Evolutionary conservation across 2,888 invertebrate genomes (phyloP), one percentile per base, ranked within the genome.

Genomic region (Ditula angustiorana): DNA sequence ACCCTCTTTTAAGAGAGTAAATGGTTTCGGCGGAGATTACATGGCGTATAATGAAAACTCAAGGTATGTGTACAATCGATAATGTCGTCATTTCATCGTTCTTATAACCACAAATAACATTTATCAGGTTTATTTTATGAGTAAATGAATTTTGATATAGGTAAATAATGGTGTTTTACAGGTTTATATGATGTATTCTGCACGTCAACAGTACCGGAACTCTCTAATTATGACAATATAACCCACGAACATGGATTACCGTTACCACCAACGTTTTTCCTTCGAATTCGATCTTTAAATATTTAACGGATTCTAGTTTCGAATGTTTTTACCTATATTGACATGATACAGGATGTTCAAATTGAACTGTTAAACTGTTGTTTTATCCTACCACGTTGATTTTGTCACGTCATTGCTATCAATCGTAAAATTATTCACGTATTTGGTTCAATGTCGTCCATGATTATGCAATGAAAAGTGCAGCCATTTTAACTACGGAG

Each of bases 261-360:
- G 83, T 86, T 85, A 75, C 71, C 69, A 73, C 78, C 86, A 90
- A 89, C 91, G 91, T 88, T 85, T 90, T 87, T 85, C 75, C 88
- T 92, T 92, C 90, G 87, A 90, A 90, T 89, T 90, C 76, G 83
- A 87, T 88, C 90, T 90, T 92, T 83, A 87, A 90, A 90, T 87
- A 83, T 85, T 81, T 91, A 92, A 92, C 92, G 91, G 92, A 89
- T 85, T 87, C 81, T 71, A 74, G 74, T 84, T 89, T 89, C 81
- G 80, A 86, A 84, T 79, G 79, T 72, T 68, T 52, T 63, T 55
- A n/a, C 19, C 35, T 5, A 33, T 49, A 52, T 52, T 50, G 41
- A 44, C n/a, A 58, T 13, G 11, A 11, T 23, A 59, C 37, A 58
- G 46, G 47, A 5, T 46, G 53, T 35, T 53, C 7, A 37, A 37